phyloP scores from a whole-genome alignment of 2,888 invertebrate genomes.

The Mesorhabditis spiculigera region DNA sequence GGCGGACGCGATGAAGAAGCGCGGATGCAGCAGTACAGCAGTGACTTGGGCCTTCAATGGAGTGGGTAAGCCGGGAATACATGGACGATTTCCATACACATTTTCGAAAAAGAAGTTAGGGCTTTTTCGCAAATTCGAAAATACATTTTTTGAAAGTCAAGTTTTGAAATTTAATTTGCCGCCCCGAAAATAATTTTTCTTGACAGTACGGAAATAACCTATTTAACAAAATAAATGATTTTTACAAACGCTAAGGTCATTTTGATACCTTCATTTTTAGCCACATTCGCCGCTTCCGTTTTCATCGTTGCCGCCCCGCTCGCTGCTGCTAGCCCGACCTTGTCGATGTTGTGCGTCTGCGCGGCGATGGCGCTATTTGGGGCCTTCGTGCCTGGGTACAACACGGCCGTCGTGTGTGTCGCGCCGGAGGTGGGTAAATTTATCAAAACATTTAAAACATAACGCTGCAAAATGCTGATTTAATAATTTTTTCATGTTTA shows the following conservation, averaged over 20 bases:
- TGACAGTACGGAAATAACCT: no score
- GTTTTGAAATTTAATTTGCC: no score
- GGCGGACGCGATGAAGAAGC: constrained; percentile 46
- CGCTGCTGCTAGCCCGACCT: constrained; percentile 18
- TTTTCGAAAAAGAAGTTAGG: neutral
- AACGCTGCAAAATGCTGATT: no score
- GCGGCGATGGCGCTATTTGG: constrained; percentile 42
- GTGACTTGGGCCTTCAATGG: constrained; percentile 47
- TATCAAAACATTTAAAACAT: no score
- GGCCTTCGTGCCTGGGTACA: constrained; percentile 54
- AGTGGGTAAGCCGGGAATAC: constrained; percentile 26
- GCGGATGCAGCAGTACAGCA: constrained; percentile 27
- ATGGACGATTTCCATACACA: neutral
- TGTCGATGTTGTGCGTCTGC: constrained; percentile 35
- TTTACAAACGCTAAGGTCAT: no score
- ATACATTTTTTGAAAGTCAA: no score
- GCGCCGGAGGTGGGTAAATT: constrained; percentile 36
- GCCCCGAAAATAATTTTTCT: no score
- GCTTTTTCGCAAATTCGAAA: neutral
- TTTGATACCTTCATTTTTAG: constrained; percentile 28
- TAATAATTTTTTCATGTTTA: no score
- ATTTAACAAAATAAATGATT: no score
- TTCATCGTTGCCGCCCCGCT: constrained; percentile 31
- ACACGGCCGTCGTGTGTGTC: constrained; percentile 47
- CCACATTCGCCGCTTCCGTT: constrained; percentile 46